Percentiles rank a stretch among this genome's conserved stretches.
phyloP scores from a whole-genome alignment of 2,113 vertebrate species.

The Pangasianodon gigas region DNA sequence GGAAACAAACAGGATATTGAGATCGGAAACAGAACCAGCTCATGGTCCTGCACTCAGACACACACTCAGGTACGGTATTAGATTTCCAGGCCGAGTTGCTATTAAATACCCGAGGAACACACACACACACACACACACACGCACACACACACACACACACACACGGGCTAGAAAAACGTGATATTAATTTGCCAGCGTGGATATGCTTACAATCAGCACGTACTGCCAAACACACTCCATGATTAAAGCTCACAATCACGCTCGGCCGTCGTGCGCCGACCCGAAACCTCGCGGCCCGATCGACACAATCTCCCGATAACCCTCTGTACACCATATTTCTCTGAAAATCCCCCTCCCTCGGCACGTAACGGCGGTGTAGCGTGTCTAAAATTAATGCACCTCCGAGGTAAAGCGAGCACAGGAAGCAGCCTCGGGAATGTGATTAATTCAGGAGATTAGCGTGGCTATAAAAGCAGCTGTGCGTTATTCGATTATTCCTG shows the following conservation, averaged over 20 bases:
- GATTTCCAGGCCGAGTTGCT: neutral
- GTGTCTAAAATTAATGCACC: conserved; percentile 29
- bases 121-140: conserved; percentile 12
- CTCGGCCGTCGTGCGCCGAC: conserved; percentile 33
- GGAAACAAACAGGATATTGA: conserved; percentile 19
- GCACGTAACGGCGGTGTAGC: conserved; percentile 21
- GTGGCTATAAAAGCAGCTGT: conserved; percentile 39
- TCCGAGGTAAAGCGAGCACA: conserved; percentile 48
- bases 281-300: conserved; percentile 34
- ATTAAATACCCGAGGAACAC: conserved; percentile 3
- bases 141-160: neutral
- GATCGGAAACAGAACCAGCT: conserved; percentile 17
- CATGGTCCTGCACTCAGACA: neutral
- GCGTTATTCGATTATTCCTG: conserved; percentile 52
- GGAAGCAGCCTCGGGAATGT: conserved; percentile 46
- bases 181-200: conserved; percentile 34
- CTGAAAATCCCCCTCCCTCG: neutral
- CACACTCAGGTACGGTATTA: neutral
- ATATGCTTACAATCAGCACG: conserved; percentile 48
- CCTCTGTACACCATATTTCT: conserved; percentile 30
- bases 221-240: conserved; percentile 43
- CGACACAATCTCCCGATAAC: conserved; percentile 47
- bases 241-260: conserved; percentile 54
- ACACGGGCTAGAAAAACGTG: conserved; percentile 29
- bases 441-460: conserved; percentile 55